Conservation (phyloP, 2,888 invertebrate species). For the Calliopum simillimum region DNA sequence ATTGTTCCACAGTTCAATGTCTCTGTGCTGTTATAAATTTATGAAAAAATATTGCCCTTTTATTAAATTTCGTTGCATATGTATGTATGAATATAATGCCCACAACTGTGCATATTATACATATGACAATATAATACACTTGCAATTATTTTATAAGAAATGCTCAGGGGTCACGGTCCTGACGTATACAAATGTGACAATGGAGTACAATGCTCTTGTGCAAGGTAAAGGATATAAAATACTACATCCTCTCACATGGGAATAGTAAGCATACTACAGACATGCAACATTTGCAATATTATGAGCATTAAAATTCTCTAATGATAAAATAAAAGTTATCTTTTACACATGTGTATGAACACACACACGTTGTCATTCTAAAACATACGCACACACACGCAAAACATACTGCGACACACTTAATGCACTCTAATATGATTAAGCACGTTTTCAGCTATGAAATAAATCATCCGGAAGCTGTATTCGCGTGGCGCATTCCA, state of each 20-base stretch:
- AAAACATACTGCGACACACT: slow-evolving; percentile 13
- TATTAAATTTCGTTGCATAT: too few species aligned
- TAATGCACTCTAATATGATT: slow-evolving; percentile 61
- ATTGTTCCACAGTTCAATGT: too few species aligned
- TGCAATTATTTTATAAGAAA: too few species aligned
- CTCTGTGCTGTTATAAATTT: too few species aligned
- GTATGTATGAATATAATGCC: too few species aligned
- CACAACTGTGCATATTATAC: too few species aligned
- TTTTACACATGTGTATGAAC: background rate
- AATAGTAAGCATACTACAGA: background rate
- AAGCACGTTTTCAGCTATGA: slow-evolving; percentile 60
- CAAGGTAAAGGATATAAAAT: background rate
- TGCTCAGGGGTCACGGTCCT: too few species aligned
- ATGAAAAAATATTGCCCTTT: too few species aligned
- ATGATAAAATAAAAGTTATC: slow-evolving; percentile 31
- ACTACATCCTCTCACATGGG: background rate
- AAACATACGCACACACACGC: background rate
- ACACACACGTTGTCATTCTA: background rate
- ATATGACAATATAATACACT: too few species aligned
- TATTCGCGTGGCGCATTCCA: slow-evolving; percentile 32
- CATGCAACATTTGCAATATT: slow-evolving; percentile 2
- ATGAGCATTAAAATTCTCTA: slow-evolving; percentile 25
- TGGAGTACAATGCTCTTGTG: too few species aligned
- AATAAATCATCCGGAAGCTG: slow-evolving; percentile 57
- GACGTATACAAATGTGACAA: too few species aligned